phyloP scores from a whole-genome alignment of 2,797 vertebrate species.

The Nasua narica region DNA sequence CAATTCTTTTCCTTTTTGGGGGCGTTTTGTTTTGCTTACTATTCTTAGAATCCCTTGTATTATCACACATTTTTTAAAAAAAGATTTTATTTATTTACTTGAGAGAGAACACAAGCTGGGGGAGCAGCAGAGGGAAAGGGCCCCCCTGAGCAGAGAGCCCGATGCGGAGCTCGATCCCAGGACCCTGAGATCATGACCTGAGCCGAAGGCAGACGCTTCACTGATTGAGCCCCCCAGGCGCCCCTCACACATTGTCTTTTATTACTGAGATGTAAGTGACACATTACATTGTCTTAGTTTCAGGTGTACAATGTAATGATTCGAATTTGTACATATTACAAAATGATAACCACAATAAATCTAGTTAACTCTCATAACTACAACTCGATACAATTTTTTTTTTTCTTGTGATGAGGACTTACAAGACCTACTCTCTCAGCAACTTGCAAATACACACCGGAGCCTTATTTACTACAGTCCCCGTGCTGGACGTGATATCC shows the following conservation, averaged over 20 bases:
- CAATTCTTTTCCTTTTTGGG: not conserved
- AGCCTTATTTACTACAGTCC: no score
- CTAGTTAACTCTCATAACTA: not conserved
- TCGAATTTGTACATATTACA: not conserved
- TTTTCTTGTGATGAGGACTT: not conserved
- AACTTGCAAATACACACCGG: not conserved
- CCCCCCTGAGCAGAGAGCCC: no score
- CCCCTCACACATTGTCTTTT: not conserved
- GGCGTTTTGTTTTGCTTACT: not conserved
- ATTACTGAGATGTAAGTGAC: not conserved
- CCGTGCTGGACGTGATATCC: not conserved
- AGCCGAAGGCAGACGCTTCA: no score
- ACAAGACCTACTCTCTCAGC: not conserved
- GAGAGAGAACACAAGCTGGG: no score
- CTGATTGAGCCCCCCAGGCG: fast-evolving
- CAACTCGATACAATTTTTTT: not conserved
- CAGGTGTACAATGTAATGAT: not conserved
- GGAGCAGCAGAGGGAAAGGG: no score
- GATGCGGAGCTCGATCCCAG: no score
- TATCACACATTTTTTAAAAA: not conserved
- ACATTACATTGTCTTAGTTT: not conserved
- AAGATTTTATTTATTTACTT: no score
- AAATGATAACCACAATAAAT: not conserved
- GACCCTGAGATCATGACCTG: no score
- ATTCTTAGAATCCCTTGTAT: not conserved